Evolutionary conservation across 2,797 vertebrate species (phyloP).

Genomic region (Pangasius sanitwongsei): DNA sequence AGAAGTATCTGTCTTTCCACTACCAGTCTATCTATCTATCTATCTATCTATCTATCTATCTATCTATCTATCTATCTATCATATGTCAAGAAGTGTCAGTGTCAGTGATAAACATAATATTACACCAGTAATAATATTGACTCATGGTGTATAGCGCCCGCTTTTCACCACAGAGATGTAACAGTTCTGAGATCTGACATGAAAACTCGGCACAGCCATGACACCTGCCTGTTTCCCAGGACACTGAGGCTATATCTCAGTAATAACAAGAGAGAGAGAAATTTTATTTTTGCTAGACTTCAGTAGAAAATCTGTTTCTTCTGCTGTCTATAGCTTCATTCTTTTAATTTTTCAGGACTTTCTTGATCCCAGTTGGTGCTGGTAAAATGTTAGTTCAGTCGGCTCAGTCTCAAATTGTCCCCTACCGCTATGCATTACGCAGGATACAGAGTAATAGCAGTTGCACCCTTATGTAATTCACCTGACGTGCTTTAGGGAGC

Average conservation of each 20-base stretch:
- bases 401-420: neutral
- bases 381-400: too few species aligned
- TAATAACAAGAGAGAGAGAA: neutral
- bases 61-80: neutral
- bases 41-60: neutral
- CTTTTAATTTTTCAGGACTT: conserved; percentile 38
- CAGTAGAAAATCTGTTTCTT: neutral
- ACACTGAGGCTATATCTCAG: neutral
- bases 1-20: neutral
- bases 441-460: too few species aligned
- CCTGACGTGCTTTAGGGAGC: too few species aligned
- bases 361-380: neutral
- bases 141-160: neutral
- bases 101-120: neutral
- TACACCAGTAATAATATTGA: neutral
- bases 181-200: too few species aligned
- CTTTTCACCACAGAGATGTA: too few species aligned
- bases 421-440: too few species aligned
- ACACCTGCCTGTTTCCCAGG: neutral
- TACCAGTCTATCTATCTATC: neutral
- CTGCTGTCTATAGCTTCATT: conserved; percentile 3
- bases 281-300: neutral
- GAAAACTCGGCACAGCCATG: neutral
- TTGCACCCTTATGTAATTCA: too few species aligned
- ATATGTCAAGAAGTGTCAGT: neutral